These are phyloP conservation scores for Enteromius trimaculatus DNA, from an alignment of 2,797 vertebrate genomes.

Conservation along the genomic window DNA sequence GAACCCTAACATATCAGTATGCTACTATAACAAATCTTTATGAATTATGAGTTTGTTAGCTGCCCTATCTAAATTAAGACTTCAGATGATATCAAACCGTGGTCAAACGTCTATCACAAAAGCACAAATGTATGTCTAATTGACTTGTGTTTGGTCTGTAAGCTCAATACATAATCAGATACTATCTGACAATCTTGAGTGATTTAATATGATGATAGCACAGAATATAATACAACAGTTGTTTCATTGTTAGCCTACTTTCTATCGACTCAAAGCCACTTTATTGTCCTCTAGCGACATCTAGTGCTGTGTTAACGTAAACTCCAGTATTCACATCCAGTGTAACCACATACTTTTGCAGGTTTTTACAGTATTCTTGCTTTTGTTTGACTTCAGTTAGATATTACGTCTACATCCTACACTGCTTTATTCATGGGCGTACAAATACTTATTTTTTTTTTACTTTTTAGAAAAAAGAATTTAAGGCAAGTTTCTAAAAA, in stretches of 20 bases:
- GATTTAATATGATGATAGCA: background rate
- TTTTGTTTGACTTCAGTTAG: background rate
- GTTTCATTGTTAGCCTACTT: background rate
- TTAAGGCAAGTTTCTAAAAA: background rate
- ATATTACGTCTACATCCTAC: background rate
- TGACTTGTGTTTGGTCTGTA: background rate
- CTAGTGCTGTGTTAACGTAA: background rate
- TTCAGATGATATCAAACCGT: background rate
- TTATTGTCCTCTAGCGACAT: constrained; percentile 10
- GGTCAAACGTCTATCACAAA: background rate
- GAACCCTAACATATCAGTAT: background rate
- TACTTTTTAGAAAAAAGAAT: background rate
- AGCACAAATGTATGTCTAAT: background rate
- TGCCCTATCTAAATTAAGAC: background rate
- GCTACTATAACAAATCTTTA: background rate
- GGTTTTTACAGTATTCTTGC: background rate
- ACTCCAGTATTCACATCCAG: background rate
- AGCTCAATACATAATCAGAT: background rate
- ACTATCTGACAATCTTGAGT: background rate
- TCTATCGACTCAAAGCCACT: background rate
- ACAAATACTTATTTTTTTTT: too few relatives aligned
- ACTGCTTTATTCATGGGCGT: background rate
- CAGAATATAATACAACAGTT: background rate
- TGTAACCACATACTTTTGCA: background rate
- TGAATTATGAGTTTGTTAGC: background rate